phyloP scores from a whole-genome alignment of 1,140 invertebrate genomes.

The Drosophila guanche region DNA sequence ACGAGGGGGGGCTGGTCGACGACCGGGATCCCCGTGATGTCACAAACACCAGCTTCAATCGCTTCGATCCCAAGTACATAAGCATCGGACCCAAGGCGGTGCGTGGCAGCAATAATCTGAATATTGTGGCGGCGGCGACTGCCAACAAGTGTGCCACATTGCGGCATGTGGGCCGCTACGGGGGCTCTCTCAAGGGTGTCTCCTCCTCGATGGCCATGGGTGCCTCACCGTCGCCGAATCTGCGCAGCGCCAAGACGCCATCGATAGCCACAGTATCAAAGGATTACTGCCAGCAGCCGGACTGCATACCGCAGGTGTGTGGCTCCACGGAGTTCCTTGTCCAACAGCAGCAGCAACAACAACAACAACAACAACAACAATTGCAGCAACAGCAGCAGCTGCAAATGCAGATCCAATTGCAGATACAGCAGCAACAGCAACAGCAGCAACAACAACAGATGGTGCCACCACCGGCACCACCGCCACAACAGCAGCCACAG shows the following conservation, averaged over 20 bases:
- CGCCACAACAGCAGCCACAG: constrained; percentile 23
- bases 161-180: constrained; percentile 82
- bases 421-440: constrained; percentile 1
- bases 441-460: constrained; percentile 15
- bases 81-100: constrained; percentile 86
- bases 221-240: constrained; percentile 72
- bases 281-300: constrained; percentile 81
- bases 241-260: constrained; percentile 79
- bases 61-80: constrained; percentile 87
- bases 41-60: constrained; percentile 85
- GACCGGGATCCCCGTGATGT: constrained; percentile 83
- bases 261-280: constrained; percentile 83
- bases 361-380: constrained; percentile 1
- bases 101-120: constrained; percentile 82
- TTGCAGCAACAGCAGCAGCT: constrained; percentile 29
- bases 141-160: constrained; percentile 81
- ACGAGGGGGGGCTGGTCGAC: constrained; percentile 38
- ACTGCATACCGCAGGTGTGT: constrained; percentile 75
- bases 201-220: constrained; percentile 31
- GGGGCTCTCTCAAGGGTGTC: constrained; percentile 84
- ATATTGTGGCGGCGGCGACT: constrained; percentile 65
- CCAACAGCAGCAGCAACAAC: constrained; percentile 36
- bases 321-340: constrained; percentile 60
- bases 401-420: not conserved
- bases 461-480: constrained; percentile 15